These are phyloP conservation scores for Sceliomorpha sp. DNA, from an alignment of 2,888 invertebrate genomes.

Conservation along the genomic window DNA sequence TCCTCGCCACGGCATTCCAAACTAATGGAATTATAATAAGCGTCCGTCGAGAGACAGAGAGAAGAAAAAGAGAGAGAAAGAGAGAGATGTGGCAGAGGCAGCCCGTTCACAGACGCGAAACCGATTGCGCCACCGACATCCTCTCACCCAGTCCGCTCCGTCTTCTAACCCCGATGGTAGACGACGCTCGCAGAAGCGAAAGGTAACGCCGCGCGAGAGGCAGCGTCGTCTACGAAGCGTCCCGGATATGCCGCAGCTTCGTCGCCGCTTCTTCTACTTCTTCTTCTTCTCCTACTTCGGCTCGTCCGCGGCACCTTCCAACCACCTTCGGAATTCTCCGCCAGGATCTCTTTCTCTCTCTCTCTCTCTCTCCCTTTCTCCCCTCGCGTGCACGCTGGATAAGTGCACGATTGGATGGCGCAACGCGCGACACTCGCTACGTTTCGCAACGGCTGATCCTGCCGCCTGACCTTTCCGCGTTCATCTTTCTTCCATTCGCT, in stretches of 20 bases:
- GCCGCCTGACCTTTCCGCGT: conserved; percentile 57
- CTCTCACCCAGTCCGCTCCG: no score
- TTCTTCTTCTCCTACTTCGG: conserved; percentile 45
- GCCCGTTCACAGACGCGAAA: no score
- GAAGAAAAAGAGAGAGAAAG: no score
- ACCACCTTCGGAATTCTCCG: conserved; percentile 69
- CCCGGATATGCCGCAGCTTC: conserved; percentile 62
- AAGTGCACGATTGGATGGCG: conserved; percentile 54
- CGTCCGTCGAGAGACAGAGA: no score
- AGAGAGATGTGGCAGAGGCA: no score
- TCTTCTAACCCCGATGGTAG: conserved; percentile 1
- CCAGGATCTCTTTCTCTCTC: conserved; percentile 60
- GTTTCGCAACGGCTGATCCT: conserved; percentile 54
- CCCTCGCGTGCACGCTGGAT: conserved; percentile 36
- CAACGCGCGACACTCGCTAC: conserved; percentile 54
- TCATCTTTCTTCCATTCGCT: conserved; percentile 47
- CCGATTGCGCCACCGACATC: no score
- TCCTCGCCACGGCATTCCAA: no score
- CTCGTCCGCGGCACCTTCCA: conserved; percentile 57
- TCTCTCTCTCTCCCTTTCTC: conserved; percentile 61
- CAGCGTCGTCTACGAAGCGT: conserved; percentile 52
- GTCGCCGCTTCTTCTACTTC: conserved; percentile 44
- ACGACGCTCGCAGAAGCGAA: conserved; percentile 55
- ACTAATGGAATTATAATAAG: no score
- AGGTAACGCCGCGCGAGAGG: conserved; percentile 53